Evolutionary conservation across 2,888 invertebrate genomes (phyloP), one percentile per base, ranked within the genome.

Genomic region (Fabriciana adippe): DNA sequence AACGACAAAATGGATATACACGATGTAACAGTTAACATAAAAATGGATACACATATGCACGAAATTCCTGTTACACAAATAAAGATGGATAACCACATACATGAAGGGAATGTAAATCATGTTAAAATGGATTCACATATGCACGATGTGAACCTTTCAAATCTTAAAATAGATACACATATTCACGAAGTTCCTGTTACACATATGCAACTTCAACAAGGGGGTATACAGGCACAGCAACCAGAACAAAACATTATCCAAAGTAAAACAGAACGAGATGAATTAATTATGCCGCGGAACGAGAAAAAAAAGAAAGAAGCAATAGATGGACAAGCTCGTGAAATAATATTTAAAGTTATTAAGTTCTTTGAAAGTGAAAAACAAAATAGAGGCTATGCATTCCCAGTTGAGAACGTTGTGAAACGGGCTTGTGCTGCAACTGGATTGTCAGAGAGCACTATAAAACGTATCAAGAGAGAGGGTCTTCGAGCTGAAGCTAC

Each of bases 351-450:
- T 73, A 88, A 89, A 78, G 92, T 92, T 18, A 91, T 92, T 18
- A 91, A 90, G 74, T 92, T 92, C 74, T 92, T 92, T 73, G 92
- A 92, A 72, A 91, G 90, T 67, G 92, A 92, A 82, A 92, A 92
- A 84, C 88, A 88, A 72, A 92, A 90, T 21, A 84, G 90, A 74
- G 91, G 91, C 51, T 92, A 92, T 69, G 86, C 90, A 1, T 91
- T 87, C 74, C 91, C 92, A 0, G 92, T 92, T 0, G 91, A 92
- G 73, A 91, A 92, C 69, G 92, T 92, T 2, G 88, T 92, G 0
- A 92, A 92, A 74, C 76, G 92, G 3, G 89, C 92, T 0, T 91
- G 91, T 51, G 91, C 91, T 0, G 92, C 92, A 0, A 92, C 92
- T 1, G 92, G 92, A 0, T 71, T 91, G 0, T 91, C 91, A 0